phyloP scores from a whole-genome alignment of 2,797 vertebrate species.

The Arnoldichthys spilopterus region DNA sequence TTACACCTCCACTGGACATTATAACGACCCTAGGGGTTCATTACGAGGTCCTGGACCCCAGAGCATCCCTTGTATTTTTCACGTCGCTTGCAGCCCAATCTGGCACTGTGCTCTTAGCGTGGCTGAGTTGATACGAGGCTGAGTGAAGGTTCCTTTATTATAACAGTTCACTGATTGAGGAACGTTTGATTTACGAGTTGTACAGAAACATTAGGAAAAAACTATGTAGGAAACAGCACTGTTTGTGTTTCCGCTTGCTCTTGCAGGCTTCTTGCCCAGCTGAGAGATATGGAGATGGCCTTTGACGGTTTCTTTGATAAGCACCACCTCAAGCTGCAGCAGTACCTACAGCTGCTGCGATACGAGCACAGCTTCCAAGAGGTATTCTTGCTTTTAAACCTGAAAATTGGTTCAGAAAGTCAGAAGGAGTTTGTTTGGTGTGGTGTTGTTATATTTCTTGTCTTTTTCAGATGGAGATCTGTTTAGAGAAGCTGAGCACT shows the following conservation, averaged over 20 bases:
- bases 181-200: not conserved
- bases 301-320: conserved; percentile 99
- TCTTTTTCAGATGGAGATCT: conserved; percentile 79
- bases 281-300: conserved; percentile 94
- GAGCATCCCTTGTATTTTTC: no score
- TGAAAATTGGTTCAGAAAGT: no score
- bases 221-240: not conserved
- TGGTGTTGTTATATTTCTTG: not conserved
- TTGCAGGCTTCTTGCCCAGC: conserved; percentile 88
- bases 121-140: not conserved
- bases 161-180: no score
- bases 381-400: conserved; percentile 70
- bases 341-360: conserved; percentile 90
- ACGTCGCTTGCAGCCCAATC: no score
- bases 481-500: conserved; percentile 81
- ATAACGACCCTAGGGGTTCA: no score
- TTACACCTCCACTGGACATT: no score
- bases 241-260: not conserved
- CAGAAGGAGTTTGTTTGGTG: no score
- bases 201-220: not conserved
- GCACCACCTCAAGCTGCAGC: conserved; percentile 94
- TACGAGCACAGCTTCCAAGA: conserved; percentile 94
- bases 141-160: not conserved
- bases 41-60: no score
- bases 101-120: not conserved